Percentiles rank a stretch among this genome's conserved stretches.
phyloP scores from a whole-genome alignment of 2,888 invertebrate genomes.

The Zaprionus lineosus region DNA sequence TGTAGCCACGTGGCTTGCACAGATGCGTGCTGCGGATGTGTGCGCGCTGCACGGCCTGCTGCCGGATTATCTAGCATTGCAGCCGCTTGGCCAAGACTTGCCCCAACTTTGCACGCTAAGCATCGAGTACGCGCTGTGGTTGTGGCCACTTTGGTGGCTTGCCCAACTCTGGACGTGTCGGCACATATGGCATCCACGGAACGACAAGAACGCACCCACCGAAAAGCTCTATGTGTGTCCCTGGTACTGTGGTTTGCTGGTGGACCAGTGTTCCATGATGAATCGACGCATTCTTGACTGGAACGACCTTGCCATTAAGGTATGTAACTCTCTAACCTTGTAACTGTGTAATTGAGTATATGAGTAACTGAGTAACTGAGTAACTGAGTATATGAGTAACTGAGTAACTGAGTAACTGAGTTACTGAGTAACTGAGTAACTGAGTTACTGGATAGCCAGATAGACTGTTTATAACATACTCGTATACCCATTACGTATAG shows the following conservation, averaged over 20 bases:
- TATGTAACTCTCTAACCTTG: conserved; percentile 50
- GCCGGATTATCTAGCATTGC: conserved; percentile 93
- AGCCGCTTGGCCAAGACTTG: conserved; percentile 86
- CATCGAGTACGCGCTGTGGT: conserved; percentile 87
- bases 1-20: conserved; percentile 87
- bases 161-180: conserved; percentile 94
- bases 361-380: no score
- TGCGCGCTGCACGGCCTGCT: conserved; percentile 87
- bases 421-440: no score
- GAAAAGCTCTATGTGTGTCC: conserved; percentile 93
- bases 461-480: conserved; percentile 2
- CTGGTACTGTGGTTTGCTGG: conserved; percentile 91
- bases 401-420: no score
- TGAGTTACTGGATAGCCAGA: no score
- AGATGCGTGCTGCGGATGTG: conserved; percentile 86
- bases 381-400: conserved; percentile 1
- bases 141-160: conserved; percentile 91
- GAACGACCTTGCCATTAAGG: conserved; percentile 83
- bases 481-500: conserved; percentile 12
- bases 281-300: conserved; percentile 90
- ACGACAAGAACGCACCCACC: conserved; percentile 91
- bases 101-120: conserved; percentile 85
- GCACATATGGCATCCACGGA: conserved; percentile 92
- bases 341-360: no score
- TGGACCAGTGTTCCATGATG: conserved; percentile 92